Evolutionary conservation across 2,797 vertebrate species (phyloP), one percentile per base, ranked within the genome.

Genomic region (Aeoliscus strigatus): DNA sequence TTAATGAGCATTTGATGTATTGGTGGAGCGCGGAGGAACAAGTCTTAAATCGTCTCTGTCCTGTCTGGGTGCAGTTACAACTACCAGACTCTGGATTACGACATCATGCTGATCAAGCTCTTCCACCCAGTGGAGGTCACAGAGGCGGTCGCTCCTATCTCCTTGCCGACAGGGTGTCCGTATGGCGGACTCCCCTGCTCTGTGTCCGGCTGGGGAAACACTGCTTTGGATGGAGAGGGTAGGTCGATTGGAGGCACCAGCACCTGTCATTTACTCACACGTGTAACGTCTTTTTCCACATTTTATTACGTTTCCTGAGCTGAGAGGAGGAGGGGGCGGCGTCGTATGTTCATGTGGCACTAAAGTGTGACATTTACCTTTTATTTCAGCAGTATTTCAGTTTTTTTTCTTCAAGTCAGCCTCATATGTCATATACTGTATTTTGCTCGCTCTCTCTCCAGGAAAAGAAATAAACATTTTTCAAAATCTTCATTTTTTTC

Each of bases 101-200:
- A 87, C 59, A 83, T 89, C 30, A 89, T 86, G 83, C 47, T 87
- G 61, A 76, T 86, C 61, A 85, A 89, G 65, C 73, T 89, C 33
- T 87, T 34, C 63, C 75, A 83, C 25, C 77, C 84, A 0, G 81
- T 78, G 41, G 68, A 59, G 59, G 42, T 84, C 51, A 85, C 73
- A 0, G 6, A 47, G 2, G 37, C 65, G 0, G 84, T 88, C 3
- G 53, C 51, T 28, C 82, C 73, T 10, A 65, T 86, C 31, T 1
- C 73, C 1, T 38, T 87, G 59, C 77, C 85, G 18, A 35, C 34
- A 0, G 39, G 43, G 15, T 87, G 83, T 41, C 75, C 79, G 1
- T 29, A 1, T 7, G 0, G 75, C 14, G 82, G 83, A 8, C 6
- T 69, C 0, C 8, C 13, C 17, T 88, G 85, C 48, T 62, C 70